These are phyloP conservation scores for Parauchenoglanis ngamensis DNA, from an alignment of 2,797 vertebrate genomes.

Conservation along the genomic window DNA sequence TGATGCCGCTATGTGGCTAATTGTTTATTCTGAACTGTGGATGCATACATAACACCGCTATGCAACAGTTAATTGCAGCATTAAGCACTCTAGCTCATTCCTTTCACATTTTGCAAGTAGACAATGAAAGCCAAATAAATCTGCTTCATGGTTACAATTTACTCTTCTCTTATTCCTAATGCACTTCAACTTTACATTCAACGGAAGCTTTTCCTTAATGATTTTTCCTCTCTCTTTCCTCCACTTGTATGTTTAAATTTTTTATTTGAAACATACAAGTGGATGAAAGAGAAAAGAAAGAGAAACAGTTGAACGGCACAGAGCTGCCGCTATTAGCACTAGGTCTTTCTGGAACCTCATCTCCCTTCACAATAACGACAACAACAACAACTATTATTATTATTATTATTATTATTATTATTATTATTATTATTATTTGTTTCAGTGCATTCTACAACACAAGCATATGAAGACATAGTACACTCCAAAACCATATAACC, in stretches of 20 bases:
- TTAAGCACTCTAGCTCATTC: not conserved
- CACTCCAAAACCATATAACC: too few relatives aligned
- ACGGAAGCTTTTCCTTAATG: not conserved
- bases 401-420: too few relatives aligned
- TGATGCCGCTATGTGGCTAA: not conserved
- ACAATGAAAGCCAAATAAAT: not conserved
- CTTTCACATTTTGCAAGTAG: not conserved
- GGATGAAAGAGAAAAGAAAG: not conserved
- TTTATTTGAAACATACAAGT: too few relatives aligned
- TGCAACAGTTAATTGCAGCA: not conserved
- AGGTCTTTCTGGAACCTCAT: not conserved
- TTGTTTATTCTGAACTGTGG: not conserved
- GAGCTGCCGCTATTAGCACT: not conserved
- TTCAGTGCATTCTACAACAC: too few relatives aligned
- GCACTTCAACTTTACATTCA: not conserved
- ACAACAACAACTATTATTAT: too few relatives aligned
- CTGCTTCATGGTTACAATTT: not conserved
- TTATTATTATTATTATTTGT: too few relatives aligned
- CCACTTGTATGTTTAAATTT: too few relatives aligned
- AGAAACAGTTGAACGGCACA: not conserved
- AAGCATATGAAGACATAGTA: too few relatives aligned
- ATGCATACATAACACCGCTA: not conserved
- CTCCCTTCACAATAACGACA: not conserved
- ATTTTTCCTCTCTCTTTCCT: too few relatives aligned
- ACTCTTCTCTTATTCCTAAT: not conserved